Evolutionary conservation across 2,888 invertebrate species (phyloP).

Genomic region (Lathronympha strigana): DNA sequence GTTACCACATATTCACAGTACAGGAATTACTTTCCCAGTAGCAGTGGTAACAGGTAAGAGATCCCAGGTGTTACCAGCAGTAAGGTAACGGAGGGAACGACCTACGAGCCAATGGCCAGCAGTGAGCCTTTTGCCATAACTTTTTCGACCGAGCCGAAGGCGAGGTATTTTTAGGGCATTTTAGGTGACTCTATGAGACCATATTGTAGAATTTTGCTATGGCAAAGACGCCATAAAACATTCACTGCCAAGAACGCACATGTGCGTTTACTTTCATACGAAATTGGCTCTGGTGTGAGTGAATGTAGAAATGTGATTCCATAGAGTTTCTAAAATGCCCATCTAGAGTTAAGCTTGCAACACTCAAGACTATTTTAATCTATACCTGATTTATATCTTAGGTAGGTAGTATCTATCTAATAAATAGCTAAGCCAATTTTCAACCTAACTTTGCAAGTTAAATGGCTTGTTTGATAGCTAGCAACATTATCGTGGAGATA

Average conservation of each 20-base stretch:
- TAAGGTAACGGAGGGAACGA: too few relatives aligned
- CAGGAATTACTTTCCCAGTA: too few relatives aligned
- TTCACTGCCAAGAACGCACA: too few relatives aligned
- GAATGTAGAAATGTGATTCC: too few relatives aligned
- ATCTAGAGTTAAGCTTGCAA: slow-evolving; percentile 47
- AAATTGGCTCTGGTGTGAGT: too few relatives aligned
- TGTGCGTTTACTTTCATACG: too few relatives aligned
- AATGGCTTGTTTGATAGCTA: neutral
- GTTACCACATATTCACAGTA: too few relatives aligned
- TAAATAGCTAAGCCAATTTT: slow-evolving; percentile 24
- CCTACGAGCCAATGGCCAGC: slow-evolving; percentile 49
- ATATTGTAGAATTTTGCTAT: neutral
- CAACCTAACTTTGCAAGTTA: slow-evolving; percentile 9
- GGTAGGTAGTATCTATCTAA: slow-evolving; percentile 42
- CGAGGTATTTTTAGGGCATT: neutral
- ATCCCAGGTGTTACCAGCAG: neutral
- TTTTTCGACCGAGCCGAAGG: slow-evolving; percentile 19
- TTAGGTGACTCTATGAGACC: slow-evolving; percentile 15
- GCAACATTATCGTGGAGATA: neutral
- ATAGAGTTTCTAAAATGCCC: slow-evolving; percentile 6
- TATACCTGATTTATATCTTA: slow-evolving; percentile 35
- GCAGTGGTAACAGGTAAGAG: neutral
- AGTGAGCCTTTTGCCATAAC: slow-evolving; percentile 46
- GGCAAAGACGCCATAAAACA: too few relatives aligned
- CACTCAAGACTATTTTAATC: slow-evolving; percentile 44